Evolutionary conservation across 2,113 vertebrate species (phyloP), one percentile per base, ranked within the genome.

Genomic region (Pogona vitticeps): DNA sequence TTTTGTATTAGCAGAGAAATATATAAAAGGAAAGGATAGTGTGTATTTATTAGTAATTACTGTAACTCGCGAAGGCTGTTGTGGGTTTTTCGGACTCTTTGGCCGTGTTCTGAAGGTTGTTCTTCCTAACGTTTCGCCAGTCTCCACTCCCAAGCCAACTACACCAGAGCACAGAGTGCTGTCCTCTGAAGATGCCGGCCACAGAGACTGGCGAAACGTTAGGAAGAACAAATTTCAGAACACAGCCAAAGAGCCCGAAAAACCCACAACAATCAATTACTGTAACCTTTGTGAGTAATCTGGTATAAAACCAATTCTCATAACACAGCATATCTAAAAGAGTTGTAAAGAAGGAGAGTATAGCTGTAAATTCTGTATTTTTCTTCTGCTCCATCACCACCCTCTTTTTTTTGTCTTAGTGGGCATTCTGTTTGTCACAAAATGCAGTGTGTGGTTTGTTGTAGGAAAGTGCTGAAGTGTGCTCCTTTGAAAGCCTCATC

Each of bases 401-500:
- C n/a, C n/a, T 77, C 26, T 58, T 72, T 36, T 73, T 1, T n/a
- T 70, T 10, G 31, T 73, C 83, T 83, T 8, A 81, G 52, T 23
- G 2, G 86, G 46, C 28, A 68, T 75, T 86, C 67, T 68, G 72
- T 26, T 89, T 87, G 42, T 80, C 65, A 40, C 23, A 1, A 84
- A 89, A 3, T 42, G 33, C 28, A 78, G 68, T 5, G 1, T 82
- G 42, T 17, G 28, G 40, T 71, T 21, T 80, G 18, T 71, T 80
- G 83, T 90, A 61, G 80, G 0, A 80, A 15, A 56, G 67, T 90
- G 84, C 7, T 21, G 36, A 63, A 31, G 38, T 59, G 6, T 40
- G 76, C 86, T 89, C 83, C 38, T 40, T 28, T 52, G 90, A 67
- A 90, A 88, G 77, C 12, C 80, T 86, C 78, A 85, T 72, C 56